Evolutionary conservation across 2,888 invertebrate species (phyloP), one percentile per base, ranked within the genome.

Genomic region (Apotomis turbidana): DNA sequence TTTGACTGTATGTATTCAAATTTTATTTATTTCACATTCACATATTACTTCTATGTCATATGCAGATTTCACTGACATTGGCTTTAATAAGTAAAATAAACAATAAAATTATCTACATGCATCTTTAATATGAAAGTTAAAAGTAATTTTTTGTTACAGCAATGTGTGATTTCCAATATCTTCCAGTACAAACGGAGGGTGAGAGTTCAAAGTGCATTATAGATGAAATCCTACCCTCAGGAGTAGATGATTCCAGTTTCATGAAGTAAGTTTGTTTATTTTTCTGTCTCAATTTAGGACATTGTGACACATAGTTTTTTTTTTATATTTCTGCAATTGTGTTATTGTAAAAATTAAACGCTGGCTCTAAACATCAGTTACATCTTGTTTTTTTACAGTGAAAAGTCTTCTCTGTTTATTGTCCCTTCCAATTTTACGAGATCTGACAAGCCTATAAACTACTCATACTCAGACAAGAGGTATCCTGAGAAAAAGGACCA

Each of bases 91-190:
- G 27, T 27, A 27, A 27, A 27, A 27, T 27, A 27, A 27, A 27
- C 27, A 27, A 27, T 27, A 27, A 27, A 27, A 27, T 27, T 27
- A 27, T 1, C 27, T 27, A 27, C 27, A 27, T 27, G 27, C 27
- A 27, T 27, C 41, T 41, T 41, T 41, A 6, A 41, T 41, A 0
- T 41, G 5, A 41, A 5, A 6, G 41, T 3, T 41, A 3, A 41
- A 41, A 41, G 5, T 46, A 5, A 44, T 68, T 62, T 64, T 3
- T 27, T 54, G 4, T 64, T 94, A 49, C 86, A 98, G 98, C 95
- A 76, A 90, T 98, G 82, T 96, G 96, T 85, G 99, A 99, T 89
- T 99, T 97, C 87, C 99, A 99, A 89, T 99, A 96, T 85, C 89
- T 99, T 74, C 98, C 99, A 1, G 91, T 98, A 77, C 87, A 88